phyloP scores from a whole-genome alignment of 2,113 vertebrate species.

The Chlorodrepanis virens region DNA sequence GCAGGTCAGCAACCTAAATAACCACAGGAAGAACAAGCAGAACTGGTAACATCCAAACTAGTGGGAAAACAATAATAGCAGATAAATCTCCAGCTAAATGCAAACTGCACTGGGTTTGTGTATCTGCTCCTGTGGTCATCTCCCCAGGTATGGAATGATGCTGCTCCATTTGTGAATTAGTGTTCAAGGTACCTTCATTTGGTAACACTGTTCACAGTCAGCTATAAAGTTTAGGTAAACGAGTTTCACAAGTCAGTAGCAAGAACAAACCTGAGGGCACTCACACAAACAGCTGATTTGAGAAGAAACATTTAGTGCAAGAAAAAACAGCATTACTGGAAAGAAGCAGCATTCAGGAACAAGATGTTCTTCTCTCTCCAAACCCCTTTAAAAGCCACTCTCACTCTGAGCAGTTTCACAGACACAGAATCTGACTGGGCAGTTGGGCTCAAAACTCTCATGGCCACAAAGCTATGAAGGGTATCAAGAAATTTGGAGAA shows the following conservation, averaged over 20 bases:
- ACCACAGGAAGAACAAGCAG: background rate
- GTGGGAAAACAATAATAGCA: background rate
- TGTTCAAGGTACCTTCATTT: background rate
- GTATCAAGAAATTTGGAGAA: background rate
- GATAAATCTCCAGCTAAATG: background rate
- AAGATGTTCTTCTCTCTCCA: background rate
- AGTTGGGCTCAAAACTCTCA: background rate
- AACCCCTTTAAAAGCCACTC: background rate
- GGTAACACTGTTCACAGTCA: background rate
- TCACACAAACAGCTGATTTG: background rate
- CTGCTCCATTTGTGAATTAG: background rate
- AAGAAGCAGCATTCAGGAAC: background rate
- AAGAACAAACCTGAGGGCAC: background rate
- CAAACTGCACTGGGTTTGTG: background rate
- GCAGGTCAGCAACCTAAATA: constrained; percentile 81
- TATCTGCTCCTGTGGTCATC: background rate
- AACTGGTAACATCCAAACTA: background rate
- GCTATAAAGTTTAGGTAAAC: background rate
- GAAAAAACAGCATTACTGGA: background rate
- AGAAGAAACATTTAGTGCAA: background rate
- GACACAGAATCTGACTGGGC: background rate
- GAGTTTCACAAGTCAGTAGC: background rate
- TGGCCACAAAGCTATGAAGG: background rate
- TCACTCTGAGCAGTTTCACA: background rate
- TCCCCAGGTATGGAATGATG: background rate